Evolutionary conservation across 1,140 invertebrate genomes (phyloP).

Genomic region (Heliconius melpomene): DNA sequence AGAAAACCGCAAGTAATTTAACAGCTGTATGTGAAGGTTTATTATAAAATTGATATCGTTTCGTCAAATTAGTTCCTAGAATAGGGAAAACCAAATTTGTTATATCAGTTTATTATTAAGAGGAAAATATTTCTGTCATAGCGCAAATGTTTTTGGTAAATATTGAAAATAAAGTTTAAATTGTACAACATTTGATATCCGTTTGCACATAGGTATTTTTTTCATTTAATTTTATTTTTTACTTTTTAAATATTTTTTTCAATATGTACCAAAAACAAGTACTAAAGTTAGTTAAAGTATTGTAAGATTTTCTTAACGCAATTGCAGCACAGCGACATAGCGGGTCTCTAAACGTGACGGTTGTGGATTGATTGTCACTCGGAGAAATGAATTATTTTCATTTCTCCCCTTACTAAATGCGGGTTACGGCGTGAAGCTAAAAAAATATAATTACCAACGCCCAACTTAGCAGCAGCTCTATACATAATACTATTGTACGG

Average conservation of each 20-base stretch:
- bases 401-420: not conserved
- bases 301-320: too few relatives aligned
- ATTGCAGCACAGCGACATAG: too few relatives aligned
- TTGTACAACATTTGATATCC: too few relatives aligned
- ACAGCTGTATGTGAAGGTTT: not conserved
- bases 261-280: too few relatives aligned
- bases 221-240: too few relatives aligned
- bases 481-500: conserved; percentile 56
- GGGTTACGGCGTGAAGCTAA: not conserved
- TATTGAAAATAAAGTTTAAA: not conserved
- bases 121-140: not conserved
- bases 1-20: not conserved
- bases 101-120: not conserved
- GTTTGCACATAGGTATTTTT: too few relatives aligned
- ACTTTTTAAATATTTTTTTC: too few relatives aligned
- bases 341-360: too few relatives aligned
- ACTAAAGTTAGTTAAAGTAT: too few relatives aligned
- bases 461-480: conserved; percentile 45
- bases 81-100: not conserved
- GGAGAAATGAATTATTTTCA: too few relatives aligned
- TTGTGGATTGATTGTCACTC: too few relatives aligned
- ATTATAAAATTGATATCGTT: not conserved
- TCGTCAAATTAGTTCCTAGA: not conserved
- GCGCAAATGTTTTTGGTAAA: not conserved
- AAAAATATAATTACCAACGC: conserved; percentile 41